Percentiles rank a stretch among this genome's conserved stretches.
These are phyloP conservation scores for Matsumyia berberina DNA, from an alignment of 2,888 invertebrate genomes.

Conservation along the genomic window DNA sequence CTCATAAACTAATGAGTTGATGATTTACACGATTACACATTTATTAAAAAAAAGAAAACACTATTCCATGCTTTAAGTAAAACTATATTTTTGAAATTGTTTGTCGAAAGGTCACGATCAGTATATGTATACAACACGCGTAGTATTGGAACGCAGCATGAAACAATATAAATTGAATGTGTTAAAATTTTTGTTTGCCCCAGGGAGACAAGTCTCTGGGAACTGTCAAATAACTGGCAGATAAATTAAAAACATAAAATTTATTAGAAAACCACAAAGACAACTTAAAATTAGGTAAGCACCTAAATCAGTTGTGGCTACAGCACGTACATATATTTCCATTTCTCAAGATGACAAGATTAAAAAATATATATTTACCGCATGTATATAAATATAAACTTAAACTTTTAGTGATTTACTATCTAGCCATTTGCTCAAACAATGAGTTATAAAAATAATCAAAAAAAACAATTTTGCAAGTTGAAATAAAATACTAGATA, in stretches of 20 bases:
- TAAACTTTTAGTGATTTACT: constrained; percentile 37
- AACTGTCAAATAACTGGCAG: constrained; percentile 67
- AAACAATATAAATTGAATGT: constrained; percentile 54
- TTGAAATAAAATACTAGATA: constrained; percentile 12
- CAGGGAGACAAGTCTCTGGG: constrained; percentile 45
- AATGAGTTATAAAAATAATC: constrained; percentile 27
- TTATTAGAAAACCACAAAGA: constrained; percentile 45
- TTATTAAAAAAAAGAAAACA: neutral
- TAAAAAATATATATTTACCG: constrained; percentile 9
- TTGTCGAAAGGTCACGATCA: constrained; percentile 49
- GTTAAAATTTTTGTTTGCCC: constrained; percentile 44
- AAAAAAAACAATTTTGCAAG: constrained; percentile 10
- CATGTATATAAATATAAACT: neutral
- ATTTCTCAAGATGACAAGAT: constrained; percentile 44
- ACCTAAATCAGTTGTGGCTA: constrained; percentile 47
- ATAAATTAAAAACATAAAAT: constrained; percentile 65
- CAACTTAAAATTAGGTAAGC: constrained; percentile 49
- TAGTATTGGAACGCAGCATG: constrained; percentile 23
- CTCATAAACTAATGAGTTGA: constrained; percentile 36
- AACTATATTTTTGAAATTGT: constrained; percentile 21
- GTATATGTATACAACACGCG: constrained; percentile 15
- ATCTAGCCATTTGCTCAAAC: constrained; percentile 25
- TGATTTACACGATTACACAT: constrained; percentile 15
- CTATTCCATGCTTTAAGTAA: constrained; percentile 1
- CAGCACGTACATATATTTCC: constrained; percentile 32